Evolutionary conservation across 2,113 vertebrate species (phyloP).

Genomic region (Butorides virescens): DNA sequence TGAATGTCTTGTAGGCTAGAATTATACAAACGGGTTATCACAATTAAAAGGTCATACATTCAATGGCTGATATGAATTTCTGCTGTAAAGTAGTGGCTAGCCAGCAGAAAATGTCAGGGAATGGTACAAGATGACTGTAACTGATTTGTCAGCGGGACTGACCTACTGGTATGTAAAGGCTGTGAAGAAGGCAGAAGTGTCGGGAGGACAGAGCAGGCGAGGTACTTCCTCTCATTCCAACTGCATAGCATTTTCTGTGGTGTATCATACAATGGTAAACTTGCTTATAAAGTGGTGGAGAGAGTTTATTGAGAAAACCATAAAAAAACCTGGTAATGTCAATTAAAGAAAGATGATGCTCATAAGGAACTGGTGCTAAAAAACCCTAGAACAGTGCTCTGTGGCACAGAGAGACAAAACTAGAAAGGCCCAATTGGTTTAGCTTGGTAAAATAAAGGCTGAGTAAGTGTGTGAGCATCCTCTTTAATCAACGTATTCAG

Average conservation of each 20-base stretch:
- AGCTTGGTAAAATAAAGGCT: not conserved
- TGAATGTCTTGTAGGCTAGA: not conserved
- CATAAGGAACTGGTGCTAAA: not conserved
- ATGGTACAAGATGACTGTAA: not conserved
- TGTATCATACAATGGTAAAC: not conserved
- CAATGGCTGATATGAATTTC: not conserved
- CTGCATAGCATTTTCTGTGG: not conserved
- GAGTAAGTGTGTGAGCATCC: not conserved
- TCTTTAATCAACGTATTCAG: not conserved
- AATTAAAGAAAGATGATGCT: not conserved
- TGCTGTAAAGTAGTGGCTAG: not conserved
- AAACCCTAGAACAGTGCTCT: not conserved
- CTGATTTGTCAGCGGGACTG: not conserved
- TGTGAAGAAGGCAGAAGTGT: not conserved
- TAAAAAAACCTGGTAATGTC: not conserved
- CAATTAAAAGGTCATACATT: constrained; percentile 9
- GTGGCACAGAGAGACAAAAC: accelerated
- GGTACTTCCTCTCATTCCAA: not conserved
- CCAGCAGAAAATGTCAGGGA: constrained; percentile 10
- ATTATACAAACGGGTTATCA: not conserved
- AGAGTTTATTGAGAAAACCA: not conserved
- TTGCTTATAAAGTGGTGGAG: not conserved
- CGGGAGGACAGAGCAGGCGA: not conserved
- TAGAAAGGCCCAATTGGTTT: not conserved
- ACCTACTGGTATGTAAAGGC: not conserved